Evolutionary conservation across 2,113 vertebrate species (phyloP), one percentile per base, ranked within the genome.

Genomic region (Suricata suricatta): DNA sequence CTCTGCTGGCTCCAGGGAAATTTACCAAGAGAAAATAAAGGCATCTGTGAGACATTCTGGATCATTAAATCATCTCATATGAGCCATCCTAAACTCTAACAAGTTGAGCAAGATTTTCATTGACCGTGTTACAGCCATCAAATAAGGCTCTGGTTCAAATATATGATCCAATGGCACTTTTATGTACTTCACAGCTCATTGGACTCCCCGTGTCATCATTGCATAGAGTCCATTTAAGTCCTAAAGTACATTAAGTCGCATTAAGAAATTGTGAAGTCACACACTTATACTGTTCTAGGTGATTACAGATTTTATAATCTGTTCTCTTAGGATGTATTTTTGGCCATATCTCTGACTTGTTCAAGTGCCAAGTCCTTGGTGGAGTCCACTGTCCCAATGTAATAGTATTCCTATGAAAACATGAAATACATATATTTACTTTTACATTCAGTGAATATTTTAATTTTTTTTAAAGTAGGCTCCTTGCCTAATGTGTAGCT

Each of bases 231-330:
- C 7, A 72, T 94, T 54, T 63, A 79, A 87, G 68, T 25, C 72
- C 44, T 47, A 9, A 47, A 47, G 44, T 47, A 47, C 44, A 47
- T 47, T 47, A 47, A 47, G 44, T 47, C 44, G 10, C 44, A 47
- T 47, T 47, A 47, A 52, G 87, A 95, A 35, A 63, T 44, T 17
- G 7, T 76, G 29, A 41, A 87, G 25, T 35, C 15, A 25, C 7
- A 54, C 3, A 63, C 4, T 66, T 96, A 77, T 93, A 64, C 76
- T 90, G 44, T 88, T 77, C 33, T 88, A 68, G 69, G 66, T 94
- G 33, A 96, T 93, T 68, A 82, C 6, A 72, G 38, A 68, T 90
- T 93, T 96, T 96, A 90, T 60, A 25, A 72, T 91, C 66, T 83
- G 64, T 96, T 90, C 88, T 74, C 60, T 88, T 60, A 57, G 29